Percentiles rank a stretch among this genome's conserved stretches.
Conservation (phyloP, 2,888 invertebrate species). For the Thera britannica region DNA sequence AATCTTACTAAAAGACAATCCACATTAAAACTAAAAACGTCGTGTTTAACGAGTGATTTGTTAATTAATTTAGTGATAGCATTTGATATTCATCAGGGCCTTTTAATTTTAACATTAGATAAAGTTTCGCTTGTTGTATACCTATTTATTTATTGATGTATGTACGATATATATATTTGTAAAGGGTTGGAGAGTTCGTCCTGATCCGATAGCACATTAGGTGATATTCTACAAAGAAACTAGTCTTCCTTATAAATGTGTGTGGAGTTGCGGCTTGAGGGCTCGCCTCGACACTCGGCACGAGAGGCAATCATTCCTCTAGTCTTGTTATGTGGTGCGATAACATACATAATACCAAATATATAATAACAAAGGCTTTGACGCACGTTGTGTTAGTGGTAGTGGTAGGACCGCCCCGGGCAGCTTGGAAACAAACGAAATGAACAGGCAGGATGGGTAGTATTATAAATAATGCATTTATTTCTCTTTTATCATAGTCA, state of each 20-base stretch:
- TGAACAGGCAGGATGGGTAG: constrained; percentile 75
- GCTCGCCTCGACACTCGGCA: constrained; percentile 57
- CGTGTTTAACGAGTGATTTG: constrained; percentile 45
- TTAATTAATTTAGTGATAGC: constrained; percentile 68
- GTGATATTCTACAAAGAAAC: constrained; percentile 83
- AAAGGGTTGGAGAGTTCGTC: constrained; percentile 67
- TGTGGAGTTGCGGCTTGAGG: constrained; percentile 47
- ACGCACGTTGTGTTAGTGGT: constrained; percentile 67
- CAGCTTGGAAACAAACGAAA: constrained; percentile 71
- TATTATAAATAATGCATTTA: constrained; percentile 84
- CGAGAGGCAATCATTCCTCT: constrained; percentile 83
- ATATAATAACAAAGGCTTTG: constrained; percentile 80
- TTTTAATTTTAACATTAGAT: constrained; percentile 78
- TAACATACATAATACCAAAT: constrained; percentile 82
- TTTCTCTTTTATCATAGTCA: constrained; percentile 83
- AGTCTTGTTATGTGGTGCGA: constrained; percentile 83
- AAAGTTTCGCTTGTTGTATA: constrained; percentile 78
- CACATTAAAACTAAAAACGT: constrained; percentile 53
- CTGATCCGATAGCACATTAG: constrained; percentile 75
- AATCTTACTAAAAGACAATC: constrained; percentile 73
- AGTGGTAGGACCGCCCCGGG: constrained; percentile 63
- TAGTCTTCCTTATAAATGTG: constrained; percentile 81
- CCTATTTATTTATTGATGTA: constrained; percentile 75
- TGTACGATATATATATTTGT: constrained; percentile 68
- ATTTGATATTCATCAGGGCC: constrained; percentile 76